Evolutionary conservation across 2,888 invertebrate genomes (phyloP), one percentile per base, ranked within the genome.

Genomic region (Ectropis crepuscularia): DNA sequence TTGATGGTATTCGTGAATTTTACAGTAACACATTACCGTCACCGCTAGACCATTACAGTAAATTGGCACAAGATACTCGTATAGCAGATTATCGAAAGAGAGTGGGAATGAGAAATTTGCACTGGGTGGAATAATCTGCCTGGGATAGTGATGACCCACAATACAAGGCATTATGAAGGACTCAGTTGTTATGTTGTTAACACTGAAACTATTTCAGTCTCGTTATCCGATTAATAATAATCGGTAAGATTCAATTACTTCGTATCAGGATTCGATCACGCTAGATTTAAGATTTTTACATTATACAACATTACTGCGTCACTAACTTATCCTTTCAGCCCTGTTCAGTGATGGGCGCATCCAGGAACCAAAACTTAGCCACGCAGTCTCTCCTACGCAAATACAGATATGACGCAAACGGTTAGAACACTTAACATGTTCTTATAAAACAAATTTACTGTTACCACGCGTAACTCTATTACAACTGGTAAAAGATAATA

Each of bases 331-430:
- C 7, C 71, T 80, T 81, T 63, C 86, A 91, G 92, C 86, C 86
- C 11, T 92, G 92, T 72, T 81, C 89, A 6, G 78, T 92, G 53
- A 80, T 92, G 53, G 84, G 91, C 38, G 72, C 90, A 50, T 91
- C 92, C 37, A 89, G 86, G 65, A 74, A 81, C 53, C 89, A 89
- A 74, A 87, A 83, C 61, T 82, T 90, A 10, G 81, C 69, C 53
- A 83, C 86, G 81, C 89, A 90, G 72, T 86, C 91, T 9, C 74
- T 92, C 37, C 69, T 92, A 65, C 85, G 92, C 67, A 91, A 85
- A 75, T 92, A 92, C 64, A 82, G 88, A 84, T 92, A 91, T 67
- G 84, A 92, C 67, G 80, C 86, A 63, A 86, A 88, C 48, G 92
- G 92, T 85, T 55, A 78, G 80, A 71, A 46, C 38, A 73, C 63